Evolutionary conservation across 2,113 vertebrate species (phyloP), one percentile per base, ranked within the genome.

Genomic region (Emydura subglobosa): DNA sequence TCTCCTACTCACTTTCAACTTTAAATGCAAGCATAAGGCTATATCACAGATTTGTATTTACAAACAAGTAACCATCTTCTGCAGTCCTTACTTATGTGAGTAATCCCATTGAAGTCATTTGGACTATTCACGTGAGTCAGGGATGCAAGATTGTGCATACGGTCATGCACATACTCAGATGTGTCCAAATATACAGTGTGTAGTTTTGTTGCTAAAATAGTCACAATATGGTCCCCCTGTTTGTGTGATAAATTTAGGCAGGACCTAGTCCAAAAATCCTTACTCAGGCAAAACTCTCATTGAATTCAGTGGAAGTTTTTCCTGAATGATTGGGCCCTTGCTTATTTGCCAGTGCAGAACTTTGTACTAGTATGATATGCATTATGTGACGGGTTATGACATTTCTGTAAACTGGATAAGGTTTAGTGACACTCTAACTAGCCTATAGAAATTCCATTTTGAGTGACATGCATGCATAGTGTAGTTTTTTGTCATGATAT

Each of bases 311-410:
- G 16, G 34, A 68, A 68, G 61, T n/a, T n/a, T 68, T 78, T 72
- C 5, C n/a, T 79, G 83, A 25, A 1, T 2, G 47, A 59, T 84
- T 44, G 10, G 12, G 2, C 6, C 8, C 39, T 82, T 1, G 2
- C 47, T 42, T 53, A 10, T 12, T 42, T 21, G 3, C 12, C 47
- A 22, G 0, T 2, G 1, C 6, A 12, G 85, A 24, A 16, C 27
- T 54, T 82, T 65, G 44, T 13, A 2, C 22, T 22, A 2, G 17
- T 2, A 31, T 29, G 6, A 76, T 6, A 10, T 76, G 72, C 61
- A 16, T 76, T 76, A 76, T 14, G 6, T 54, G 44, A 0, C 24
- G 22, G 0, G 1, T 0, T 4, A 7, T 13, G 34, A 42, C n/a
- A 0, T 0, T 44, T 29, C 34, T 4, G 2, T 4, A 1, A 14